Percentiles rank a stretch among this genome's conserved stretches.
Evolutionary conservation across 2,797 vertebrate genomes (phyloP).

Genomic region (Tadarida brasiliensis): DNA sequence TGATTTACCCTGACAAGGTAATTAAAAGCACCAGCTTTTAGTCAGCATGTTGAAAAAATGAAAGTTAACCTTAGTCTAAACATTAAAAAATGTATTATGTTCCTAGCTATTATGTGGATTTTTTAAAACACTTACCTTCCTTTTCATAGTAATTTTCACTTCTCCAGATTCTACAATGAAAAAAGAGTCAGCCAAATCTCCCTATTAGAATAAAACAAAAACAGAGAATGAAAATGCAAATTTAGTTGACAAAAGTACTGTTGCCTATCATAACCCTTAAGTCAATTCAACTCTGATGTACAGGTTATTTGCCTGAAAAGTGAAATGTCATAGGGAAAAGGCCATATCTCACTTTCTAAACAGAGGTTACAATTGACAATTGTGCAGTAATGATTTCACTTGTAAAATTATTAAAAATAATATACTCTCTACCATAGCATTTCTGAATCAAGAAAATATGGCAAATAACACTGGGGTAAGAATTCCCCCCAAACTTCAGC

Average conservation of each 20-base stretch:
- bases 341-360: neutral
- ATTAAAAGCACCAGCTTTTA: conserved; percentile 28
- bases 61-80: neutral
- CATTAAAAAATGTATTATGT: neutral
- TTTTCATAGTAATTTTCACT: conserved; percentile 98
- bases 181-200: conserved; percentile 97
- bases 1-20: conserved; percentile 86
- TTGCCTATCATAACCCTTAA: neutral
- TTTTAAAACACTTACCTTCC: conserved; percentile 90
- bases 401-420: conserved; percentile 25
- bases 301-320: neutral
- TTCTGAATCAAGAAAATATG: conserved; percentile 12
- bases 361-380: neutral
- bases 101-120: neutral
- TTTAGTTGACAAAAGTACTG: neutral
- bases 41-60: neutral
- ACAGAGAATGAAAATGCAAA: neutral
- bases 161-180: conserved; percentile 99
- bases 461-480: neutral
- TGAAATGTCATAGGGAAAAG: neutral
- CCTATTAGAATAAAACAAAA: conserved; percentile 87
- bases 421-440: neutral
- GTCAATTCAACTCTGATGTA: neutral
- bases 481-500: neutral
- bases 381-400: neutral